Percentiles rank a stretch among this genome's conserved stretches.
phyloP scores from a whole-genome alignment of 2,113 vertebrate species.

The Maccullochella peelii region DNA sequence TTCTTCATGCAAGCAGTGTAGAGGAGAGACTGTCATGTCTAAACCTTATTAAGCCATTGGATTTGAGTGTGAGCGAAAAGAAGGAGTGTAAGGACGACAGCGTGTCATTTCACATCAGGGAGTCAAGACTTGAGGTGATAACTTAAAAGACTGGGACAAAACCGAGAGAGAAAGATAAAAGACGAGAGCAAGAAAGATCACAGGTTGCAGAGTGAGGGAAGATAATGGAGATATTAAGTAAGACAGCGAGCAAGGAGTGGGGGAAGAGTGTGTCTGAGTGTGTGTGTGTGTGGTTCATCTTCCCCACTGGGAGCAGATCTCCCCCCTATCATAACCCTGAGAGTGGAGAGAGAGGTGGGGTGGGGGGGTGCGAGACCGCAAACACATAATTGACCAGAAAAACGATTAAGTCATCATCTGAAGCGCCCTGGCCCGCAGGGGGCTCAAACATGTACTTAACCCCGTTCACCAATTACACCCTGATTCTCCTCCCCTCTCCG shows the following conservation, averaged over 20 bases:
- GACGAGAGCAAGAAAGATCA: constrained; percentile 42
- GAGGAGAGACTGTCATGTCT: constrained; percentile 1
- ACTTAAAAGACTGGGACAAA: constrained; percentile 29
- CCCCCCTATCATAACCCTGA: constrained; percentile 79
- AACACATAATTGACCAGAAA: constrained; percentile 99
- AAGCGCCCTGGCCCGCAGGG: constrained; percentile 93
- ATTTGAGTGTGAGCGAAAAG: constrained; percentile 74
- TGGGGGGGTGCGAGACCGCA: constrained; percentile 84
- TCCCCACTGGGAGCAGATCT: constrained; percentile 76
- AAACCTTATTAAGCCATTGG: constrained; percentile 74
- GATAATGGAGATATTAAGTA: constrained; percentile 80
- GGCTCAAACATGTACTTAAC: constrained; percentile 99
- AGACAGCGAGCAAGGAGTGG: constrained; percentile 64
- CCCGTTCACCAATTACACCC: constrained; percentile 98
- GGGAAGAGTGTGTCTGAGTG: constrained; percentile 74
- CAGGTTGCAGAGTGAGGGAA: constrained; percentile 44
- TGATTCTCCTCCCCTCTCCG: constrained; percentile 88
- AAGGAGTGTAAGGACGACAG: constrained; percentile 46
- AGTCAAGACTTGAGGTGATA: constrained; percentile 26
- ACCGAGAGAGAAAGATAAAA: constrained; percentile 37
- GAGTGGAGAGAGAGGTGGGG: constrained; percentile 56
- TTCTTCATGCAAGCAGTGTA: background rate
- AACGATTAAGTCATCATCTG: constrained; percentile 99
- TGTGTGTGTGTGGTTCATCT: constrained; percentile 71
- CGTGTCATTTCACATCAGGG: constrained; percentile 38